phyloP scores from a whole-genome alignment of 2,113 vertebrate species.

The Coptodon bakossiorum region DNA sequence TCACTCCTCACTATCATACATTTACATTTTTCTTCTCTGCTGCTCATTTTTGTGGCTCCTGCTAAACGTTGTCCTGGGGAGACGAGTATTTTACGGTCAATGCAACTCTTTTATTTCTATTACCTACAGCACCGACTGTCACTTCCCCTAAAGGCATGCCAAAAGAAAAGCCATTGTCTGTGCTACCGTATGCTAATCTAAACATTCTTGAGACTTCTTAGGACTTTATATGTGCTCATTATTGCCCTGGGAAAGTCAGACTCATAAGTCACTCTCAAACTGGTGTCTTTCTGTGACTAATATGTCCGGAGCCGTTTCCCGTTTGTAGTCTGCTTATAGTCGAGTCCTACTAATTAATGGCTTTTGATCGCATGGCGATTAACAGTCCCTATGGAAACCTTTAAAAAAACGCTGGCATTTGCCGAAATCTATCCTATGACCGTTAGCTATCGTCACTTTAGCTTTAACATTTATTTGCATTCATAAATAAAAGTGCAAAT shows the following conservation, averaged over 20 bases:
- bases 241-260: not conserved
- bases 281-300: not conserved
- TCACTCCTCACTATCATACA: not conserved
- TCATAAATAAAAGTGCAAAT: not conserved
- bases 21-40: not conserved
- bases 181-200: not conserved
- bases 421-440: not conserved
- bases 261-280: not conserved
- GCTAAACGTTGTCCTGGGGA: not conserved
- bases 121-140: not conserved
- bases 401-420: not conserved
- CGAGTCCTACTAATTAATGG: not conserved
- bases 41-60: not conserved
- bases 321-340: not conserved
- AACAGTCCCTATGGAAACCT: not conserved
- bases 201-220: not conserved
- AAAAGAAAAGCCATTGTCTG: not conserved
- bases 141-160: not conserved
- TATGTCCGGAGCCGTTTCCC: not conserved
- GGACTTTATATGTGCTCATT: conserved; percentile 7
- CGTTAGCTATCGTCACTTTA: not conserved
- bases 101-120: not conserved
- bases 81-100: not conserved
- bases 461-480: not conserved
- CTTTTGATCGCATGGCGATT: not conserved